Evolutionary conservation across 1,140 invertebrate species (phyloP).

Genomic region (Pseudomyrmex dendroicus): DNA sequence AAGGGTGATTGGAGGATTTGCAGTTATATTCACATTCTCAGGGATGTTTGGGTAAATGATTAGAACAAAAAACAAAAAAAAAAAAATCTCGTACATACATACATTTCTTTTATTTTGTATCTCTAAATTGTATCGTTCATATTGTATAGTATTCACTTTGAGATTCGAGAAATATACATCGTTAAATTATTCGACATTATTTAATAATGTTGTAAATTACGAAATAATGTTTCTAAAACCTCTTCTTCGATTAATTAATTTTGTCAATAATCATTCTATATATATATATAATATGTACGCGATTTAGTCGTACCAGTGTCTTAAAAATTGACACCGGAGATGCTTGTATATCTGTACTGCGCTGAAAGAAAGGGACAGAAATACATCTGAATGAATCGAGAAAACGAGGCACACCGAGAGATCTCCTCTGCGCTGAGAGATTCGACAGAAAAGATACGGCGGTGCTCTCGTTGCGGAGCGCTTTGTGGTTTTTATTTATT

Average conservation of each 20-base stretch:
- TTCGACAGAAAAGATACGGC: slow-evolving; percentile 56
- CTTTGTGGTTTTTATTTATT: slow-evolving; percentile 72
- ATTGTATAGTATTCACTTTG: neutral
- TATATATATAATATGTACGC: neutral
- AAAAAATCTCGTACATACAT: neutral
- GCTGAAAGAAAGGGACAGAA: neutral
- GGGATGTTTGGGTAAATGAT: slow-evolving; percentile 21
- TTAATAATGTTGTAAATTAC: neutral
- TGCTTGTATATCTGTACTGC: slow-evolving; percentile 6
- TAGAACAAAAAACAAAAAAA: neutral
- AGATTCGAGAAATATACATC: too few species aligned
- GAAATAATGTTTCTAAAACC: neutral
- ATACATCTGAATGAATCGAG: slow-evolving; percentile 57
- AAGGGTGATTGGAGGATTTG: slow-evolving; percentile 48
- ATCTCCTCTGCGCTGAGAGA: slow-evolving; percentile 23
- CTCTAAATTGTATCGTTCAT: too few species aligned
- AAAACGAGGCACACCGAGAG: slow-evolving; percentile 45
- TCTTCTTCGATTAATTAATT: neutral
- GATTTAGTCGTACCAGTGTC: too few species aligned
- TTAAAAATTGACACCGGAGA: too few species aligned
- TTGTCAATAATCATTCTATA: neutral
- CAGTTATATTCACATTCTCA: slow-evolving; percentile 33
- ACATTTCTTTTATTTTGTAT: slow-evolving; percentile 1
- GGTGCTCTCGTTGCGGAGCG: slow-evolving; percentile 49
- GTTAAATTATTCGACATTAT: too few species aligned